phyloP scores from a whole-genome alignment of 2,797 vertebrate genomes.

The Oceanodroma leucorhoa region DNA sequence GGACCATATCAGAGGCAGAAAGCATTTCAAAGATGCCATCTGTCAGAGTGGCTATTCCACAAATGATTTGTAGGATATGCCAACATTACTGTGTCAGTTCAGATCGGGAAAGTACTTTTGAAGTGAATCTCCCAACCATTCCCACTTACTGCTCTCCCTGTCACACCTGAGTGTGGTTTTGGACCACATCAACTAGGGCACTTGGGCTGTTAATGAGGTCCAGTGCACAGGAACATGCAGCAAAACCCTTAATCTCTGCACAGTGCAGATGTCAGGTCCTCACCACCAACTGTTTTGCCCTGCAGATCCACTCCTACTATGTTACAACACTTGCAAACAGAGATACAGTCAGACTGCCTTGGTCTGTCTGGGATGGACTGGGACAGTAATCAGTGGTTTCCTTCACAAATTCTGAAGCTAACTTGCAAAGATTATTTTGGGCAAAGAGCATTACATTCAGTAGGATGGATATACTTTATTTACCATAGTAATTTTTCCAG shows the following conservation, averaged over 20 bases:
- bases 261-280: background rate
- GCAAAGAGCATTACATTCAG: background rate
- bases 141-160: background rate
- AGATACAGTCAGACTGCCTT: background rate
- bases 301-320: background rate
- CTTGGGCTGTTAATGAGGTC: background rate
- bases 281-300: background rate
- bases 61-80: background rate
- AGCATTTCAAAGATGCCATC: background rate
- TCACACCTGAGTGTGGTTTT: background rate
- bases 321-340: background rate
- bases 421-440: background rate
- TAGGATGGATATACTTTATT: background rate
- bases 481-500: background rate
- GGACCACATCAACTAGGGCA: accelerated
- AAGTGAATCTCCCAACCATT: background rate
- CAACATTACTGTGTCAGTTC: background rate
- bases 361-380: background rate
- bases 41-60: background rate
- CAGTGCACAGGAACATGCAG: accelerated
- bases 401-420: background rate
- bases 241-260: background rate
- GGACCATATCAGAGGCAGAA: background rate
- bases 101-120: background rate
- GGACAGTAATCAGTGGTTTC: background rate